phyloP scores from a whole-genome alignment of 2,888 invertebrate genomes.

The Ramazzottius varieornatus region DNA sequence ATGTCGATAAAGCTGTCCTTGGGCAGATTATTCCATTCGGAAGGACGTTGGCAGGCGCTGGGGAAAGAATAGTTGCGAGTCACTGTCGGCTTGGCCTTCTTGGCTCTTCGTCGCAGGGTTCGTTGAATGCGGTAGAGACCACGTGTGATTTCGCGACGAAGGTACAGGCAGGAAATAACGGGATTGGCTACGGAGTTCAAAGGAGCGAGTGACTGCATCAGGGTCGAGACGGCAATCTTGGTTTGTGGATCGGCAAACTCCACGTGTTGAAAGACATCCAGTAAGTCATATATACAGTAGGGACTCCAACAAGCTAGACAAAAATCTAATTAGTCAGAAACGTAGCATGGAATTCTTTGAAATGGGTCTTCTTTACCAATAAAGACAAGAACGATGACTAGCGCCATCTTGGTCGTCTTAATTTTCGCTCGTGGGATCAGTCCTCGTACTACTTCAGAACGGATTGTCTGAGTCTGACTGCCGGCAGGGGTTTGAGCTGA shows the following conservation, averaged over 20 bases:
- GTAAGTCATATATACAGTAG: constrained; percentile 65
- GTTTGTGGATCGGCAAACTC: constrained; percentile 39
- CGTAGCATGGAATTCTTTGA: not conserved
- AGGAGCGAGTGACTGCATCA: constrained; percentile 67
- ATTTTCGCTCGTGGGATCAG: constrained; percentile 81
- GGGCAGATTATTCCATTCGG: no score
- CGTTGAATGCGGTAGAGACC: not conserved
- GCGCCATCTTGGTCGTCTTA: constrained; percentile 89
- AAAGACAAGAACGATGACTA: constrained; percentile 52
- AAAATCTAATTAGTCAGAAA: constrained; percentile 4
- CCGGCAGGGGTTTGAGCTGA: no score
- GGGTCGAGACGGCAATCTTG: constrained; percentile 55
- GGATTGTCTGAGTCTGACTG: no score
- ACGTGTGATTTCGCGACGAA: not conserved
- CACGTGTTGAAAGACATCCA: constrained; percentile 59
- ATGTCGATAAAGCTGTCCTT: no score
- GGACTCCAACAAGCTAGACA: constrained; percentile 76
- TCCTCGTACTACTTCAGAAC: constrained; percentile 33
- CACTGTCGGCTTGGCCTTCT: no score
- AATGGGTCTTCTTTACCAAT: constrained; percentile 29
- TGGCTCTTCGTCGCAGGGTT: not conserved
- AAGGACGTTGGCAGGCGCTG: no score
- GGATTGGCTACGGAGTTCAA: constrained; percentile 81
- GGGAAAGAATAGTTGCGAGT: no score
- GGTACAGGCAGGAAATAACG: constrained; percentile 58